Percentiles rank a stretch among this genome's conserved stretches.
phyloP scores from a whole-genome alignment of 2,113 vertebrate species.

The Centropus bengalensis region DNA sequence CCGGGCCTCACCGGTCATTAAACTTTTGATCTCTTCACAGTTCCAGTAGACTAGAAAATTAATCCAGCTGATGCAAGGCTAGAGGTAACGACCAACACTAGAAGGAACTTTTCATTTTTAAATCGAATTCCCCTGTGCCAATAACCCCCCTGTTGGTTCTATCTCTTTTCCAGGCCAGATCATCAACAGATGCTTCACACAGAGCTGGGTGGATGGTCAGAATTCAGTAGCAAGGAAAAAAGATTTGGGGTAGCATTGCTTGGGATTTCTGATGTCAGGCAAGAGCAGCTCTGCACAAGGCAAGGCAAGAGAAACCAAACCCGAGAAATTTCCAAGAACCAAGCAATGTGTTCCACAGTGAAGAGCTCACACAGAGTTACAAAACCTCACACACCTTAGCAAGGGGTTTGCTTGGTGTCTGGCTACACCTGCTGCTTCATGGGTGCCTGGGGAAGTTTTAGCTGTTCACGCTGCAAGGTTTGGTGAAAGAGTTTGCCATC shows the following conservation, averaged over 20 bases:
- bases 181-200: not conserved
- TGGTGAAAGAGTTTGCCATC: not conserved
- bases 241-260: no score
- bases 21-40: conserved; percentile 1
- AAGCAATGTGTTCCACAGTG: not conserved
- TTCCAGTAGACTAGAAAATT: not conserved
- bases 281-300: not conserved
- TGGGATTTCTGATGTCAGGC: not conserved
- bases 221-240: not conserved
- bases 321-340: not conserved
- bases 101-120: not conserved
- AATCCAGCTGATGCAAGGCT: not conserved
- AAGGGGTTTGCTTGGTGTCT: not conserved
- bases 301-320: not conserved
- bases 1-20: not conserved
- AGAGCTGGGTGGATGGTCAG: not conserved
- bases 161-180: not conserved
- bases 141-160: not conserved
- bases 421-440: not conserved
- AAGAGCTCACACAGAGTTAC: not conserved
- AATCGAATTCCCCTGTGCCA: not conserved
- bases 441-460: not conserved
- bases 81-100: not conserved
- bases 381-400: not conserved
- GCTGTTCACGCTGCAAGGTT: not conserved